A percentile compares a stretch with the other conserved stretches of the same genome.
Conservation (phyloP, 2,888 invertebrate genomes). For the Elaeidobius kamerunicus region DNA sequence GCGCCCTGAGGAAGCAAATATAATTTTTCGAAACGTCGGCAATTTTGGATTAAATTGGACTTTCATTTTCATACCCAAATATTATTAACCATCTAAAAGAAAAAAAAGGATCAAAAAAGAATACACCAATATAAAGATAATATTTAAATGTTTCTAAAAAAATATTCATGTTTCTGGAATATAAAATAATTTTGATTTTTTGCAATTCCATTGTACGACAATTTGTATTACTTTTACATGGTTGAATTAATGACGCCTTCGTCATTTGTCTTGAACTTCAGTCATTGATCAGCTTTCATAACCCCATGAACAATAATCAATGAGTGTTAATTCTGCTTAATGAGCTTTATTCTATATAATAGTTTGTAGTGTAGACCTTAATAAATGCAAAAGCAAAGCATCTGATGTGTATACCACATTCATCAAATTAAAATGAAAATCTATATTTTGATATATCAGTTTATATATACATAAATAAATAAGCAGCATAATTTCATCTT, state of each 20-base stretch:
- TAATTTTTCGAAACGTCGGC: too few species aligned
- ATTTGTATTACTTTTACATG: not conserved
- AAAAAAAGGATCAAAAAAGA: too few species aligned
- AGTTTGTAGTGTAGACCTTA: not conserved
- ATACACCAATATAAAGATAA: too few species aligned
- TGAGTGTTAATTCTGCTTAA: not conserved
- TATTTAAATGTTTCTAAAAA: too few species aligned
- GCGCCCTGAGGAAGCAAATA: too few species aligned
- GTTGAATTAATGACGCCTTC: not conserved
- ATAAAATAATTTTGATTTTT: too few species aligned
- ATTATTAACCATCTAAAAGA: too few species aligned
- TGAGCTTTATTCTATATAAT: not conserved
- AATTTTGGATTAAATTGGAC: too few species aligned
- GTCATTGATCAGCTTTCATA: not conserved
- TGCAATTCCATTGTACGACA: too few species aligned
- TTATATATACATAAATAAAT: not conserved
- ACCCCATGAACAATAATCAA: not conserved
- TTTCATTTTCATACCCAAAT: too few species aligned
- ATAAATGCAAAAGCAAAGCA: constrained; percentile 1
- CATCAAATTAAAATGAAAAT: not conserved
- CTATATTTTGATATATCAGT: not conserved
- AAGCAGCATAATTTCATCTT: not conserved
- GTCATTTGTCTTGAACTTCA: not conserved
- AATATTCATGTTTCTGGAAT: too few species aligned
- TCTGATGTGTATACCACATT: not conserved